phyloP scores from a whole-genome alignment of 2,888 invertebrate genomes.

The Plusia festucae region DNA sequence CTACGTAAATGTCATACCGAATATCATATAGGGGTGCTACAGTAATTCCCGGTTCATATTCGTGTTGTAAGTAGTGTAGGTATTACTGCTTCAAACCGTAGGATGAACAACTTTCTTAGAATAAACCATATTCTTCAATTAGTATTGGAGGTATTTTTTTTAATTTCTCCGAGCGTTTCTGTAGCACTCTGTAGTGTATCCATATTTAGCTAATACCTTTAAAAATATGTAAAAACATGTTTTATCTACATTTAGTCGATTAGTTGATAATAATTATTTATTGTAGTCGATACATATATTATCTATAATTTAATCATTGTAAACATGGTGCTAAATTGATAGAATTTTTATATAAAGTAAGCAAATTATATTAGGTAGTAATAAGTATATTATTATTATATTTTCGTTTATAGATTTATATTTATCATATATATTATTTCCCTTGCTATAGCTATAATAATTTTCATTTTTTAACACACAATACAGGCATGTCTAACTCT shows the following conservation, averaged over 20 bases:
- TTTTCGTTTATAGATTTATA: too few relatives aligned
- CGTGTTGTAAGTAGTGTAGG: too few relatives aligned
- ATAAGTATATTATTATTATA: constrained; percentile 21
- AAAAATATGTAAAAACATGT: neutral
- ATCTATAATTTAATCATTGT: constrained; percentile 19
- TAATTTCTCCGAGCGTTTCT: too few relatives aligned
- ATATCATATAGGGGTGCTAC: too few relatives aligned
- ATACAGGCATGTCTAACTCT: constrained; percentile 38
- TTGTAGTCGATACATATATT: constrained; percentile 16
- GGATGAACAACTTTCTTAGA: too few relatives aligned
- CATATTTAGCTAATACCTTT: neutral
- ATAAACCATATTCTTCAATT: too few relatives aligned
- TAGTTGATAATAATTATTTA: constrained; percentile 2
- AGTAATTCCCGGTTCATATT: too few relatives aligned
- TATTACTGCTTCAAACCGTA: too few relatives aligned
- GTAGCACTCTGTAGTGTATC: too few relatives aligned
- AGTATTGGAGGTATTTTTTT: too few relatives aligned
- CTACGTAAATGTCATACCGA: neutral
- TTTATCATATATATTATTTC: constrained; percentile 36
- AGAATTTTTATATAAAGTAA: constrained; percentile 3
- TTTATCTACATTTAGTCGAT: neutral
- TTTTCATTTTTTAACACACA: constrained; percentile 25
- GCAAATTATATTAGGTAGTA: constrained; percentile 5
- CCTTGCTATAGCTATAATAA: constrained; percentile 40
- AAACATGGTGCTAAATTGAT: constrained; percentile 11